phyloP scores from a whole-genome alignment of 2,113 vertebrate species.

The Oryzias woworae region DNA sequence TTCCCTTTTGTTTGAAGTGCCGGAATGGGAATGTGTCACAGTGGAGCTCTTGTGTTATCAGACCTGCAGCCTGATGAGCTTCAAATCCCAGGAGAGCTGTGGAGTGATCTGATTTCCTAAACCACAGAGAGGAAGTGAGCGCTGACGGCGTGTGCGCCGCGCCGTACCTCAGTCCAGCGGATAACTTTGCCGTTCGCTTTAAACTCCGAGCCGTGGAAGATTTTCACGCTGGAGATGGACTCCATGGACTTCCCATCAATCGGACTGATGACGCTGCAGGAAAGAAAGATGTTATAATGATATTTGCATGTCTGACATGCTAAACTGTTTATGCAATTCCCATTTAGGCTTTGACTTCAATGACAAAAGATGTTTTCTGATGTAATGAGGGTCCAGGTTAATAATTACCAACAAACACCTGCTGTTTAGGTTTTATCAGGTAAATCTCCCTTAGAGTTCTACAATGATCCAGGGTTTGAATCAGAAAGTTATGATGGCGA shows the following conservation, averaged over 20 bases:
- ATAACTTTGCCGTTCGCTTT: conserved; percentile 98
- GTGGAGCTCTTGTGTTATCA: conserved; percentile 1
- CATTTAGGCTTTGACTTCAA: no score
- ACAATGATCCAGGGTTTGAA: no score
- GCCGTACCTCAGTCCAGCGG: conserved; percentile 93
- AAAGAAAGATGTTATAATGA: background rate
- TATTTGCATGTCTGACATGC: no score
- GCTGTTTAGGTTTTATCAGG: no score
- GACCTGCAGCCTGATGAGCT: conserved; percentile 1
- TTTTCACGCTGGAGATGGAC: conserved; percentile 94
- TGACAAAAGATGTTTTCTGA: no score
- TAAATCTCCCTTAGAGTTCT: no score
- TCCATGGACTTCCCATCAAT: conserved; percentile 98
- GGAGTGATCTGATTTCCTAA: conserved; percentile 3
- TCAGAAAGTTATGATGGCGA: no score
- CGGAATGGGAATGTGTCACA: background rate
- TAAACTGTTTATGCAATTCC: no score
- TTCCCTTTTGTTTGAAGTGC: no score
- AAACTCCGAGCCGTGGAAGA: conserved; percentile 96
- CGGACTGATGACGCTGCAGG: conserved; percentile 87
- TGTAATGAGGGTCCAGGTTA: no score
- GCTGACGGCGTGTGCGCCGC: background rate
- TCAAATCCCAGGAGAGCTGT: conserved; percentile 6
- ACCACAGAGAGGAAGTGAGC: no score
- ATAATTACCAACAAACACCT: no score